Conservation (phyloP, 53 echinoderm and acorn worm genomes). For the Holothuria leucospilota region DNA sequence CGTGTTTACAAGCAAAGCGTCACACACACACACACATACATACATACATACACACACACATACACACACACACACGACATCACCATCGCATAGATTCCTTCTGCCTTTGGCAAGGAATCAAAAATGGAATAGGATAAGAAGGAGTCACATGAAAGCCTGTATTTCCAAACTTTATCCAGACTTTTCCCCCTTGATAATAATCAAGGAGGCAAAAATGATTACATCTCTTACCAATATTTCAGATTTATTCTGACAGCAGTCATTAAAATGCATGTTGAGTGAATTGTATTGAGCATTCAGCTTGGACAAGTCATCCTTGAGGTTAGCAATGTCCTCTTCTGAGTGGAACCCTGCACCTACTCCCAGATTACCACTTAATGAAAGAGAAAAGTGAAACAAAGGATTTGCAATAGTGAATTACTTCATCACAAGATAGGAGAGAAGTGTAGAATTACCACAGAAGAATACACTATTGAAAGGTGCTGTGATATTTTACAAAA, state of each 20-base stretch:
- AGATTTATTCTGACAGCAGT: slow-evolving; percentile 89
- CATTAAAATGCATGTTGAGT: slow-evolving; percentile 72
- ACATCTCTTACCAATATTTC: slow-evolving; percentile 68
- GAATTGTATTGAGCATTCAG: slow-evolving; percentile 68
- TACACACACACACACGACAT: no score
- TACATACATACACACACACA: no score
- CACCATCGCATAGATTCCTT: no score
- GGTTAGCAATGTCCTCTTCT: slow-evolving; percentile 62
- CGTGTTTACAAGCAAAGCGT: no score
- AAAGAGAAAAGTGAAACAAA: background rate
- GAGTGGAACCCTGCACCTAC: slow-evolving; percentile 35
- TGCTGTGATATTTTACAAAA: no score
- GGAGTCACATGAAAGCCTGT: no score
- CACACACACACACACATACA: no score
- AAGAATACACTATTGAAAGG: no score
- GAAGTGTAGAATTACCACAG: background rate
- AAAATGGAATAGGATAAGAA: no score
- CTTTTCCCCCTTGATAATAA: background rate
- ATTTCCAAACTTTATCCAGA: no score
- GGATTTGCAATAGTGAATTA: background rate
- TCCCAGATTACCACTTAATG: slow-evolving; percentile 4
- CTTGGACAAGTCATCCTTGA: slow-evolving; percentile 68
- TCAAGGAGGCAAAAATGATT: background rate
- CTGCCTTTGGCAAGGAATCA: no score
- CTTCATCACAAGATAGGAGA: background rate